Evolutionary conservation across 2,797 vertebrate species (phyloP).

Genomic region (Onychomys torridus): DNA sequence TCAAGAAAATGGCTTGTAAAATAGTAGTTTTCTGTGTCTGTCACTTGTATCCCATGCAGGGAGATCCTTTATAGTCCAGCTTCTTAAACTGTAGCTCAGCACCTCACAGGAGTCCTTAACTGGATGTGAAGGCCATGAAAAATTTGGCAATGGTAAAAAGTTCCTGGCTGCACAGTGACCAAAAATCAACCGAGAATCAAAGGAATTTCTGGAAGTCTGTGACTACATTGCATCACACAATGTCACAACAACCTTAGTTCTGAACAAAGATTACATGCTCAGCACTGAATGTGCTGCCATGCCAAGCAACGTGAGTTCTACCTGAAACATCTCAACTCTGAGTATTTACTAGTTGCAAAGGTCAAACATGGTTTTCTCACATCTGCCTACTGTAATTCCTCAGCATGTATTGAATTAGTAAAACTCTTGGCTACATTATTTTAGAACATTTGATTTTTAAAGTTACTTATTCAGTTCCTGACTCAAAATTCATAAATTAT

Average conservation of each 20-base stretch:
- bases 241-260: background rate
- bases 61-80: background rate
- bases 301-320: background rate
- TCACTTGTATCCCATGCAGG: background rate
- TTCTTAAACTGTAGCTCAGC: background rate
- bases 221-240: too few relatives aligned
- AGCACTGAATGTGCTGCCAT: background rate
- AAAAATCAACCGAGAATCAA: background rate
- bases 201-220: background rate
- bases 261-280: background rate
- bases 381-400: background rate
- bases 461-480: background rate
- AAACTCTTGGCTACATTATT: background rate
- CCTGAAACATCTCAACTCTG: background rate
- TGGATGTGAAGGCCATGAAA: background rate
- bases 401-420: background rate
- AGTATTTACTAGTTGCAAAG: background rate
- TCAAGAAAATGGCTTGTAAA: background rate
- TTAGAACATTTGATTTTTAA: background rate
- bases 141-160: background rate
- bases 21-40: background rate
- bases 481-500: background rate
- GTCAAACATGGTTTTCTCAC: background rate
- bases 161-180: background rate
- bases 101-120: background rate